A percentile compares a stretch with the other conserved stretches of the same genome.
These are phyloP conservation scores for Thysanoteuthis rhombus DNA, from an alignment of 2,888 invertebrate genomes.

Conservation along the genomic window DNA sequence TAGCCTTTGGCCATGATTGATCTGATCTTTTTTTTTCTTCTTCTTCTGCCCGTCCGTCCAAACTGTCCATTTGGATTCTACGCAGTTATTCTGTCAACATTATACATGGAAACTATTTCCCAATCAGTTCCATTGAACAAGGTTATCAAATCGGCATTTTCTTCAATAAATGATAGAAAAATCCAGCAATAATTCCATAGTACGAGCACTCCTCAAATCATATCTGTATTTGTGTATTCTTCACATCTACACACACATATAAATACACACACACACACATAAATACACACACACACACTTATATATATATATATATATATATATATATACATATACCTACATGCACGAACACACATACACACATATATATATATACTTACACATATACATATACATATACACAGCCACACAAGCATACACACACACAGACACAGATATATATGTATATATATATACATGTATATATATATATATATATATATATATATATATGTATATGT, in stretches of 20 bases:
- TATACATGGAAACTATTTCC: not conserved
- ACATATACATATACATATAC: too few relatives aligned
- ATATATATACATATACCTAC: not conserved
- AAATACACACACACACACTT: not conserved
- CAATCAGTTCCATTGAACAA: not conserved
- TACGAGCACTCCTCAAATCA: too few relatives aligned
- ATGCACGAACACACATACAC: not conserved
- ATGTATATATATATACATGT: too few relatives aligned
- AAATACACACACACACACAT: not conserved
- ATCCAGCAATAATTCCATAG: too few relatives aligned
- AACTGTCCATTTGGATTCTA: not conserved
- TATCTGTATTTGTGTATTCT: not conserved
- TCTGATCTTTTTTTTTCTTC: not conserved
- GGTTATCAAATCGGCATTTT: not conserved
- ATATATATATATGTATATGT: not conserved
- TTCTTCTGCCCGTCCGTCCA: not conserved
- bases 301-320: not conserved
- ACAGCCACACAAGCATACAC: too few relatives aligned
- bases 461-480: too few relatives aligned
- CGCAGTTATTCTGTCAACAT: not conserved
- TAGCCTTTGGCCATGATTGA: not conserved
- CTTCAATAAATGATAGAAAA: too few relatives aligned
- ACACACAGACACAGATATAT: too few relatives aligned
- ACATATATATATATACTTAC: not conserved
- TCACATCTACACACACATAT: not conserved